A percentile compares a stretch with the other conserved stretches of the same genome.
These are phyloP conservation scores for Psilopsiagon aurifrons DNA, from an alignment of 2,113 vertebrate species.

Conservation along the genomic window DNA sequence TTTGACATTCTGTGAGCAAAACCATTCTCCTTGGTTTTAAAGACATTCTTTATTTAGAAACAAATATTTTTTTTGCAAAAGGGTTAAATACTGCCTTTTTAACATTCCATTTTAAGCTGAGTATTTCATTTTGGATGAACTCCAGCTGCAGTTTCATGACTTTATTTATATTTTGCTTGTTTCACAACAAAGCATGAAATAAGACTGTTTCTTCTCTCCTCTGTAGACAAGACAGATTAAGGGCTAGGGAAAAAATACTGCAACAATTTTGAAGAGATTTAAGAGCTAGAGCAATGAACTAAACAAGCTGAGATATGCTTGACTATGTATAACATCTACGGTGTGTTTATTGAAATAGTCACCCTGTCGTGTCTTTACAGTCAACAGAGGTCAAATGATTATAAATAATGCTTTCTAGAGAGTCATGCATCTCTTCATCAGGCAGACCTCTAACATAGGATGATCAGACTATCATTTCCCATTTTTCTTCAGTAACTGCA, in stretches of 20 bases:
- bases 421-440: background rate
- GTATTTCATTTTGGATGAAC: background rate
- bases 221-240: conserved; percentile 21
- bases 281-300: background rate
- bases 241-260: background rate
- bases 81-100: background rate
- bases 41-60: background rate
- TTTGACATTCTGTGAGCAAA: background rate
- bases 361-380: background rate
- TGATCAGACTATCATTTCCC: background rate
- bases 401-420: background rate
- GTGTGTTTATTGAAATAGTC: background rate
- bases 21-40: background rate
- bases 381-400: background rate
- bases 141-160: background rate
- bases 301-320: background rate
- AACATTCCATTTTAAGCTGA: background rate
- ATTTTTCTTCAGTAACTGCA: background rate
- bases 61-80: background rate
- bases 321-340: background rate
- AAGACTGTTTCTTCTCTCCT: background rate
- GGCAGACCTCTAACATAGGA: background rate
- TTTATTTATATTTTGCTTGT: conserved; percentile 14
- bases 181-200: conserved; percentile 10
- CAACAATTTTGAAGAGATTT: background rate